Conservation (phyloP, 2,113 vertebrate species). For the Cryptotis parvus region DNA sequence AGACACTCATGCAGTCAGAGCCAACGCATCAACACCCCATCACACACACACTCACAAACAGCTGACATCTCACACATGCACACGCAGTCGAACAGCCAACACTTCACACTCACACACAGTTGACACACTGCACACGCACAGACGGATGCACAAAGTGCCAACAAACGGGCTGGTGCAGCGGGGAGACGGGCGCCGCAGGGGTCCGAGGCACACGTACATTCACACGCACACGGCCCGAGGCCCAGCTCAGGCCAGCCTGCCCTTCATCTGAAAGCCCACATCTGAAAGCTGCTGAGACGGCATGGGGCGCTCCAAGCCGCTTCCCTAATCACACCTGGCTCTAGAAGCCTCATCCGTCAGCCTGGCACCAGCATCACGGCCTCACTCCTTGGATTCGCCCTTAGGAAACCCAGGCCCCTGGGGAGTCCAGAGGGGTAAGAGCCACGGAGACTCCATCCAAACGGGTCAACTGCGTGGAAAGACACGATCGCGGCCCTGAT, state of each 20-base stretch:
- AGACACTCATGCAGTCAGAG: no score
- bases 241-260: background rate
- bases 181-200: no score
- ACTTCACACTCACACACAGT: no score
- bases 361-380: background rate
- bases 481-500: no score
- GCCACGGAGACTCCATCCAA: background rate
- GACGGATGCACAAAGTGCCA: no score
- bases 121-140: no score
- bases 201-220: no score
- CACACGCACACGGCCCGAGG: background rate
- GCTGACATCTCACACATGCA: no score
- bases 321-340: background rate
- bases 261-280: background rate
- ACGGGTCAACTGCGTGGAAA: no score
- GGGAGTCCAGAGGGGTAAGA: background rate
- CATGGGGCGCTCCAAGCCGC: background rate
- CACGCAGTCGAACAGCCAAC: no score
- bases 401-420: background rate
- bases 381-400: background rate
- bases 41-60: background rate
- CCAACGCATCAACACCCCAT: no score
- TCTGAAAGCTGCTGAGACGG: background rate
- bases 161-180: no score
- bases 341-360: background rate